Evolutionary conservation across 2,888 invertebrate species (phyloP).

Genomic region (Drosophila hamatofila): DNA sequence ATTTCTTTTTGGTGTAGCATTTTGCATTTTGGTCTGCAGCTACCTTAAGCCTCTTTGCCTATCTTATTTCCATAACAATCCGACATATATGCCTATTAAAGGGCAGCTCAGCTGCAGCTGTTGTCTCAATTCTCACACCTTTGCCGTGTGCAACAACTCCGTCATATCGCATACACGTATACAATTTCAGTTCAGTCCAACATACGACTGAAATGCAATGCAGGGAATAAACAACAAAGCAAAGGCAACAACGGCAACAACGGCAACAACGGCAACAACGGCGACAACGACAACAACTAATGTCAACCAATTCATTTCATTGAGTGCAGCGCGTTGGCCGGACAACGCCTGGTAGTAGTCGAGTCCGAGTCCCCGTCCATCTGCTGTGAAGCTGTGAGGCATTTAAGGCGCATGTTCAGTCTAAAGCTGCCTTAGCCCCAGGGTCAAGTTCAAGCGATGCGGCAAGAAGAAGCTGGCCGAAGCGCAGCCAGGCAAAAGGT

Average conservation of each 20-base stretch:
- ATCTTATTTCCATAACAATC: constrained; percentile 72
- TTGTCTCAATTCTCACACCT: constrained; percentile 76
- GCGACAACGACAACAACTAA: constrained; percentile 66
- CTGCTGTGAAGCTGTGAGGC: constrained; percentile 53
- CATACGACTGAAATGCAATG: constrained; percentile 31
- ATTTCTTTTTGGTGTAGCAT: not conserved
- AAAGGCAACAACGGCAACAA: constrained; percentile 30
- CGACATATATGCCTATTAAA: constrained; percentile 78
- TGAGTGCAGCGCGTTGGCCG: constrained; percentile 79
- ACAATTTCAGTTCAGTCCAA: constrained; percentile 54
- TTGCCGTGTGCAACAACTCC: constrained; percentile 22
- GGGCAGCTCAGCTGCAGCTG: constrained; percentile 76
- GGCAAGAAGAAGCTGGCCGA: constrained; percentile 28
- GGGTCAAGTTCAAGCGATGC: constrained; percentile 74
- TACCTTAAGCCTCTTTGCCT: constrained; percentile 37
- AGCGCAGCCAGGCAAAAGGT: constrained; percentile 65
- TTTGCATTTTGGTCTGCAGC: constrained; percentile 14
- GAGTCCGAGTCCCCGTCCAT: constrained; percentile 2
- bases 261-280: constrained; percentile 40
- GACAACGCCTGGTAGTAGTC: constrained; percentile 41
- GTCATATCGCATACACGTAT: constrained; percentile 36
- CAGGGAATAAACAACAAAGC: constrained; percentile 39
- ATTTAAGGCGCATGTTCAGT: constrained; percentile 78
- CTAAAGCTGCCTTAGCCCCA: constrained; percentile 72
- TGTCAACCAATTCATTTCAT: constrained; percentile 80